phyloP scores from a whole-genome alignment of 2,797 vertebrate genomes.

The Xyrichtys novacula region DNA sequence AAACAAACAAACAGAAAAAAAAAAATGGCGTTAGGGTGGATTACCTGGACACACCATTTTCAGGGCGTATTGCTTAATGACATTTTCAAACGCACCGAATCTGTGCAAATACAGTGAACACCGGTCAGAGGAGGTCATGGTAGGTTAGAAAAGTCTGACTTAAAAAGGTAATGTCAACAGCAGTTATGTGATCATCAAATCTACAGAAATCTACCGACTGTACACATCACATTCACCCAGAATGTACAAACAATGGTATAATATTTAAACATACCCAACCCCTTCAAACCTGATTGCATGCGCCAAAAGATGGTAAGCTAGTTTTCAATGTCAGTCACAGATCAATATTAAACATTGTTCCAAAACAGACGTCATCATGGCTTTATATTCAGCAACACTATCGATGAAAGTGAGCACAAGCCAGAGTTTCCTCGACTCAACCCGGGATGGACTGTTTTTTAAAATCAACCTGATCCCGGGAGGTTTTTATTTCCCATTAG shows the following conservation, averaged over 20 bases:
- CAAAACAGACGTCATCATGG: conserved; percentile 50
- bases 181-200: conserved; percentile 70
- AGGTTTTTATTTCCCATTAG: conserved; percentile 29
- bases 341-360: conserved; percentile 47
- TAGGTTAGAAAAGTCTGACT: conserved; percentile 74
- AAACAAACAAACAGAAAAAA: conserved; percentile 35
- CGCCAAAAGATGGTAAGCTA: conserved; percentile 62
- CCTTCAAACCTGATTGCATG: conserved; percentile 75
- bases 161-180: conserved; percentile 72
- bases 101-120: conserved; percentile 86
- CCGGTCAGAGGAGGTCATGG: conserved; percentile 84
- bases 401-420: conserved; percentile 51
- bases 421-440: conserved; percentile 52
- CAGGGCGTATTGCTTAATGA: conserved; percentile 84
- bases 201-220: conserved; percentile 67
- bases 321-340: conserved; percentile 58
- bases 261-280: conserved; percentile 55
- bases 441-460: conserved; percentile 40
- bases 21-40: conserved; percentile 71
- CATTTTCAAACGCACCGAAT: conserved; percentile 80
- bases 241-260: conserved; percentile 53
- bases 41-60: conserved; percentile 80
- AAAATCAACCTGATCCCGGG: conserved; percentile 47
- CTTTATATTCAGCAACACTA: conserved; percentile 59
- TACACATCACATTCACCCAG: conserved; percentile 72